A percentile compares a stretch with the other conserved stretches of the same genome.
Conservation (phyloP, 2,888 invertebrate genomes). For the Coecobrya sp. region DNA sequence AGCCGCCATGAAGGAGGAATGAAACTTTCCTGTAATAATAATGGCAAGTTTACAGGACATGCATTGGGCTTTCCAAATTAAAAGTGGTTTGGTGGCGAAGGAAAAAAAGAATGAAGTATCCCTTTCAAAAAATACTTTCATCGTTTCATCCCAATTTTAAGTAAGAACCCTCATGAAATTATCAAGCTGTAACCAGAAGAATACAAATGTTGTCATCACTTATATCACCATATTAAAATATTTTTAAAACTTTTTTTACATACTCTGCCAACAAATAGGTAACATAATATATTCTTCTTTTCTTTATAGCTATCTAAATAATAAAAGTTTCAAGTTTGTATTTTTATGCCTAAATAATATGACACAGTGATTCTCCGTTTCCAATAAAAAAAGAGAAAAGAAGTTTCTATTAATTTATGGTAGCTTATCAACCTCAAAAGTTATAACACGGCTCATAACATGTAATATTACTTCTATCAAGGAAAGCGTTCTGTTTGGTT, state of each 20-base stretch:
- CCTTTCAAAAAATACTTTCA: too few species aligned
- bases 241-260: too few species aligned
- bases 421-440: constrained; percentile 61
- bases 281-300: too few species aligned
- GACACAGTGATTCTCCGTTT: background rate
- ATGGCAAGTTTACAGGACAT: background rate
- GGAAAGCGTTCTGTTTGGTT: background rate
- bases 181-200: too few species aligned
- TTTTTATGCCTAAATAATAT: background rate
- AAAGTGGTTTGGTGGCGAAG: background rate
- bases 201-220: too few species aligned
- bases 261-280: too few species aligned
- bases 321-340: background rate
- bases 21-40: constrained; percentile 6
- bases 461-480: constrained; percentile 34
- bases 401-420: constrained; percentile 72
- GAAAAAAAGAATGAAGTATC: background rate
- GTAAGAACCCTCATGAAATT: too few species aligned
- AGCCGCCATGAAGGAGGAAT: background rate
- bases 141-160: too few species aligned
- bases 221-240: too few species aligned
- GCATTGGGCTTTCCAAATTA: background rate
- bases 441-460: constrained; percentile 45
- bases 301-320: background rate
- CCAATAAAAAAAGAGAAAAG: background rate